Conservation (phyloP, 1,140 invertebrate genomes). For the Drosophila insularis region DNA sequence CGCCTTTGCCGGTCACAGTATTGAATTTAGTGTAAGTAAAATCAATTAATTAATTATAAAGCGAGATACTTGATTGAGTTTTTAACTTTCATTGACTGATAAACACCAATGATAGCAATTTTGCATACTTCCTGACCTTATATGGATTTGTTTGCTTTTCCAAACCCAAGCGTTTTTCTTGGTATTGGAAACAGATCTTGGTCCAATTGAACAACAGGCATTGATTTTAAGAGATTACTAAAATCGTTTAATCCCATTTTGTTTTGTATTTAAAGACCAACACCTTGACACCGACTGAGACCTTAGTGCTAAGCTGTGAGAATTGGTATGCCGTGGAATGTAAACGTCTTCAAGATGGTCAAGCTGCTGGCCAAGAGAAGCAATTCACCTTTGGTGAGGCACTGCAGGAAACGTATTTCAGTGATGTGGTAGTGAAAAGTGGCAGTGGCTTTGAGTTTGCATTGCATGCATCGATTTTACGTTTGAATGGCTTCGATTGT, state of each 20-base stretch:
- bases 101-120: too few relatives aligned
- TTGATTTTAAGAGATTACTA: too few relatives aligned
- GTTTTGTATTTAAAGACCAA: slow-evolving; percentile 71
- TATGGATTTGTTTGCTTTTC: too few relatives aligned
- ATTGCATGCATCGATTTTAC: slow-evolving; percentile 85
- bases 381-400: slow-evolving; percentile 85
- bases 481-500: slow-evolving; percentile 84
- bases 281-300: slow-evolving; percentile 83
- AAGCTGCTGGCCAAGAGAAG: slow-evolving; percentile 77
- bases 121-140: too few relatives aligned
- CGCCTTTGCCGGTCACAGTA: slow-evolving; percentile 86
- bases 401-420: slow-evolving; percentile 87
- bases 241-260: too few relatives aligned
- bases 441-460: slow-evolving; percentile 83
- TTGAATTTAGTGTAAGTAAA: slow-evolving; percentile 85
- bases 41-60: too few relatives aligned
- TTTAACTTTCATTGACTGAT: too few relatives aligned
- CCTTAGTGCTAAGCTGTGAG: slow-evolving; percentile 85
- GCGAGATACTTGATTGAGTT: too few relatives aligned
- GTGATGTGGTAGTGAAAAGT: slow-evolving; percentile 84
- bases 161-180: too few relatives aligned
- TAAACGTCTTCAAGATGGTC: slow-evolving; percentile 83
- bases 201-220: too few relatives aligned
- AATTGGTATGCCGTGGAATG: slow-evolving; percentile 87
- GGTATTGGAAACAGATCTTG: too few relatives aligned